Evolutionary conservation across 2,113 vertebrate genomes (phyloP).

Genomic region (Myocastor coypus): DNA sequence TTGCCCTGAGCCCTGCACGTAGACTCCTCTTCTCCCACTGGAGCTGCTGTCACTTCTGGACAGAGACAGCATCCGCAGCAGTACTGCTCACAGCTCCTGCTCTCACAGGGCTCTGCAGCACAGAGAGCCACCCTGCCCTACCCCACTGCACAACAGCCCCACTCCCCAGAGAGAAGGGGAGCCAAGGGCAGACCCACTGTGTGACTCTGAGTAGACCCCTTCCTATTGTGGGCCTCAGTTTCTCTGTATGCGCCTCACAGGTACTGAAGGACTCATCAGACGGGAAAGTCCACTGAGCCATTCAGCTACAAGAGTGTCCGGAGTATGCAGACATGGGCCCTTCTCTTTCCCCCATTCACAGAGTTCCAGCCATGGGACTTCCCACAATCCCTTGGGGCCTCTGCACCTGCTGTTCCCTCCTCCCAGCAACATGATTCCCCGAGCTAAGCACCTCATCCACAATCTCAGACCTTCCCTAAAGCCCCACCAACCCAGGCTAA

Average conservation of each 20-base stretch:
- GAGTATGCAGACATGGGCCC: rapidly evolving
- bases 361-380: background rate
- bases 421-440: background rate
- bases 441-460: background rate
- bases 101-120: background rate
- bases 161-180: background rate
- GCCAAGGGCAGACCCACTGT: background rate
- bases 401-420: background rate
- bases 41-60: background rate
- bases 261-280: background rate
- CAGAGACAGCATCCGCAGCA: background rate
- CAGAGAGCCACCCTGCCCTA: background rate
- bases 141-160: background rate
- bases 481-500: background rate
- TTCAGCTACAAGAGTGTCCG: background rate
- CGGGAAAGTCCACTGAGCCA: background rate
- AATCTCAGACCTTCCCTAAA: background rate
- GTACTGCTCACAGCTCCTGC: no score
- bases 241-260: background rate
- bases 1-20: background rate
- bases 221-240: background rate
- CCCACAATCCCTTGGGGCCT: background rate
- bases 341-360: background rate
- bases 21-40: background rate
- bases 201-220: background rate